Evolutionary conservation across 2,113 vertebrate genomes (phyloP), one percentile per base, ranked within the genome.

Genomic region (Tupaia tana): DNA sequence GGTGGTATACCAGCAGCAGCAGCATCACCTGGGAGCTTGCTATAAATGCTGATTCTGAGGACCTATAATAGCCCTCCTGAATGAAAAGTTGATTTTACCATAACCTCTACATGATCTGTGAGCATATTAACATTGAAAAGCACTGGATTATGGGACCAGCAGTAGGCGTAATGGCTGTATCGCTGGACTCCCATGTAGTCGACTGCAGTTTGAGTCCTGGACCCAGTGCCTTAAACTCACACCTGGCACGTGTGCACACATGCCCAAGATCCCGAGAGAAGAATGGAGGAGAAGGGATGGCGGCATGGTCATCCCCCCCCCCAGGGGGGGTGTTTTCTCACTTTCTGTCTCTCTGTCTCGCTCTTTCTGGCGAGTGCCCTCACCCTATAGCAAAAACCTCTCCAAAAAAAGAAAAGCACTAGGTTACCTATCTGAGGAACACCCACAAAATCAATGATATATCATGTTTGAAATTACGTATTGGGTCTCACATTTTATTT

Each of bases 11-110:
- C n/a, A 77, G n/a, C 25, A 95, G 58, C 54, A 66, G 29, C 1
- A 52, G 71, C 10, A 95, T 63, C 20, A 77, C 8, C 1, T n/a
- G 54, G 58, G 24, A n/a, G 2, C 31, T 77, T 86, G 15, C 31
- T 82, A 7, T 15, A 92, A 89, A 61, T 78, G 16, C 29, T 89
- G 20, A 70, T 89, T 92, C 54, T 79, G 63, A 69, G 61, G 58
- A 9, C 43, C 63, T 63, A 20, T 54, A 24, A 56, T 14, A 63
- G 22, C 64, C 56, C 59, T 34, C 22, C 22, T 7, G n/a, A 96
- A 66, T 93, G 56, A 73, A 84, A 89, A 73, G 27, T 84, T 83
- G 52, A 93, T 82, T 91, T 87, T 64, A 85, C 64, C 11, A 92
- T 75, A 91, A 93, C 27, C 10, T 25, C 31, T 66, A 67, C 56